phyloP scores from a whole-genome alignment of 2,113 vertebrate genomes.

The Anhinga anhinga region DNA sequence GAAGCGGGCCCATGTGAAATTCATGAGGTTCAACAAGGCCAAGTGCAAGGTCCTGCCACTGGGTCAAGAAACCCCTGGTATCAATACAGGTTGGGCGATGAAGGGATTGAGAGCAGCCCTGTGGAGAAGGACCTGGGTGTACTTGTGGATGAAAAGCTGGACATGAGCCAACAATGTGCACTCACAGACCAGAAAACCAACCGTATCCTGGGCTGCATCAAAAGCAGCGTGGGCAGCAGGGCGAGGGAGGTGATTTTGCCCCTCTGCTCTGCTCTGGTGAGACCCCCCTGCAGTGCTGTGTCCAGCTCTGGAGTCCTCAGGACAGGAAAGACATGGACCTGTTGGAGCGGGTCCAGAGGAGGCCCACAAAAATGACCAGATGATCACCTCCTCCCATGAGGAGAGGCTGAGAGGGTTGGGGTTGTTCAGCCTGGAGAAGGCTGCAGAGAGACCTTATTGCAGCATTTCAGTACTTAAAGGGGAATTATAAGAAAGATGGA shows the following conservation, averaged over 20 bases:
- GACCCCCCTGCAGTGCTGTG: no score
- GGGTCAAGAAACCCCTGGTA: background rate
- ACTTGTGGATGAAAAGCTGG: no score
- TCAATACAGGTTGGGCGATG: background rate
- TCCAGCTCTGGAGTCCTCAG: no score
- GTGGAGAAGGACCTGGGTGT: no score
- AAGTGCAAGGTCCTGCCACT: background rate
- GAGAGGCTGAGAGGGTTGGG: background rate
- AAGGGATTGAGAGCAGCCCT: no score
- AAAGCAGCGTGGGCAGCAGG: no score
- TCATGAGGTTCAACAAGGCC: background rate
- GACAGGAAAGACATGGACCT: no score
- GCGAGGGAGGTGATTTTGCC: no score
- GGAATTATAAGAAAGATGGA: background rate
- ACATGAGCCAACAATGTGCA: no score
- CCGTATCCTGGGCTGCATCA: no score
- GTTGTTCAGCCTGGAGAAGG: background rate
- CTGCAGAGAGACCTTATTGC: background rate
- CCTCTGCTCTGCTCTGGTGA: no score
- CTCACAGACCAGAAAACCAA: no score
- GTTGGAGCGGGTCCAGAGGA: background rate
- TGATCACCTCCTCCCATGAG: background rate
- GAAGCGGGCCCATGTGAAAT: background rate
- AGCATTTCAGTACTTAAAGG: background rate
- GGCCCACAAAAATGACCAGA: background rate